These are phyloP conservation scores for Ephestia elutella DNA, from an alignment of 1,140 invertebrate genomes.

Conservation along the genomic window DNA sequence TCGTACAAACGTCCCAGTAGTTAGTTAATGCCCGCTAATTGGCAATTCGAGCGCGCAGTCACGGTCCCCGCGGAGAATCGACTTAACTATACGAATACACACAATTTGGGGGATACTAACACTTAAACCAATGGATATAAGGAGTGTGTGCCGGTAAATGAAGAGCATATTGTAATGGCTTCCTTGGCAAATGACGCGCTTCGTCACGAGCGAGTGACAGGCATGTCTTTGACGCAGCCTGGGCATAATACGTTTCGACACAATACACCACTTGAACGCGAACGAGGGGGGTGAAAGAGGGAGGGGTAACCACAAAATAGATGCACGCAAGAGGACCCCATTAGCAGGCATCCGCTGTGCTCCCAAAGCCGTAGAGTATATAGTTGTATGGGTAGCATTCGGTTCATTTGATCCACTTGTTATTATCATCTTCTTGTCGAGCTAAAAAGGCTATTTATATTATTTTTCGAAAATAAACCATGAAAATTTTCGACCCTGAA, in stretches of 20 bases:
- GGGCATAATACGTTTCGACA: conserved; percentile 6
- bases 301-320: not conserved
- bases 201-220: conserved; percentile 26
- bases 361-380: not conserved
- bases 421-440: too few relatives aligned
- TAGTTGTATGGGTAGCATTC: not conserved
- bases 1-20: conserved; percentile 22
- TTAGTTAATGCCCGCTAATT: conserved; percentile 54
- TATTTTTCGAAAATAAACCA: too few relatives aligned
- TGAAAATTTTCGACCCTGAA: too few relatives aligned
- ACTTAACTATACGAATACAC: not conserved
- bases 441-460: too few relatives aligned
- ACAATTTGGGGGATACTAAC: not conserved
- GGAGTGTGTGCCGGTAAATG: conserved; percentile 5
- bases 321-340: not conserved
- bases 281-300: not conserved
- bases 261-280: conserved; percentile 4
- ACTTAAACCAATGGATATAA: conserved; percentile 10
- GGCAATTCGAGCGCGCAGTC: conserved; percentile 53
- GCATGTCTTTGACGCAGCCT: conserved; percentile 8
- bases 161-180: conserved; percentile 21
- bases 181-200: conserved; percentile 28
- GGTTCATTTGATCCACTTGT: not conserved
- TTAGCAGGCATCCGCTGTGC: not conserved
- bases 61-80: conserved; percentile 22